These are phyloP conservation scores for Chromobotia macracanthus DNA, from an alignment of 2,797 vertebrate species.

Conservation along the genomic window DNA sequence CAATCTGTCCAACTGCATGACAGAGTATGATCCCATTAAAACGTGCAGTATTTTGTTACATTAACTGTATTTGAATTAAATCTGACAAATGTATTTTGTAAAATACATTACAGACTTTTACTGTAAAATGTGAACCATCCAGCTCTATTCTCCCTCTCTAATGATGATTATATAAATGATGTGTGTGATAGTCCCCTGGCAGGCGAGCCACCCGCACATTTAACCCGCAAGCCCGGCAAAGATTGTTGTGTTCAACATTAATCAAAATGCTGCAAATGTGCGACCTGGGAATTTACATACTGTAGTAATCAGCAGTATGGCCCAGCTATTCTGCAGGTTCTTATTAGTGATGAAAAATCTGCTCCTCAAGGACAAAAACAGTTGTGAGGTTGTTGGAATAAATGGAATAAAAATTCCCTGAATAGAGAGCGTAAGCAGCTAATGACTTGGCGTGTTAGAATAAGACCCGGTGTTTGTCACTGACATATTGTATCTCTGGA, in stretches of 20 bases:
- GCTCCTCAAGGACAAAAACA: not conserved
- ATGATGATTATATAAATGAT: constrained; percentile 10
- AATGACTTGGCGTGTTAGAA: constrained; percentile 27
- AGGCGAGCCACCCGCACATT: not conserved
- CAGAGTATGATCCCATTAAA: not conserved
- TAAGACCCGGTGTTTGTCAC: constrained; percentile 8
- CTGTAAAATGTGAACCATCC: not conserved
- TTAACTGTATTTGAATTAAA: not conserved
- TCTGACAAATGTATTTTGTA: not conserved
- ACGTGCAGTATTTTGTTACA: not conserved
- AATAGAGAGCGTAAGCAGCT: not conserved
- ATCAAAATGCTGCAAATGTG: constrained; percentile 32
- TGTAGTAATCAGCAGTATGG: constrained; percentile 25
- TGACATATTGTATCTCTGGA: constrained; percentile 41
- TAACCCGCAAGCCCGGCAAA: constrained; percentile 16
- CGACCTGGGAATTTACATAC: constrained; percentile 30
- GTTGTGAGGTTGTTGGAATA: constrained; percentile 16
- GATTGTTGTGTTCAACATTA: constrained; percentile 30
- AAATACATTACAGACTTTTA: not conserved
- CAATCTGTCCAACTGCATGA: not conserved
- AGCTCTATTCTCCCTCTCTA: not conserved
- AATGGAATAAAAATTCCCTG: not conserved
- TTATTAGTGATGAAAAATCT: constrained; percentile 1
- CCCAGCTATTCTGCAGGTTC: constrained; percentile 7
- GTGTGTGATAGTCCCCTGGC: not conserved